These are phyloP conservation scores for Onychomys leucogaster DNA, from an alignment of 2,797 vertebrate genomes.

Conservation along the genomic window DNA sequence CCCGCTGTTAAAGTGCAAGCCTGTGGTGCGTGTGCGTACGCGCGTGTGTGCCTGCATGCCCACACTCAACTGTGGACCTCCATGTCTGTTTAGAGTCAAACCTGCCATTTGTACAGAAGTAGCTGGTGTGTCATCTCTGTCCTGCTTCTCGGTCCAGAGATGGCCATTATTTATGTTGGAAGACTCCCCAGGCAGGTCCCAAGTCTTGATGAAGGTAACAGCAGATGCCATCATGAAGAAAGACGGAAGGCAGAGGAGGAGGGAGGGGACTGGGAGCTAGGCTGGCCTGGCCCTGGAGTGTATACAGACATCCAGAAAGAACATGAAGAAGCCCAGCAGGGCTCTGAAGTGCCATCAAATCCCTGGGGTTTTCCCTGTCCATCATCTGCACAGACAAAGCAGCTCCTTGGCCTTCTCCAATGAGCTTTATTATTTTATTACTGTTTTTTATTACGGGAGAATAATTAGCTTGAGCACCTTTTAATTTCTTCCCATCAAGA, in stretches of 20 bases:
- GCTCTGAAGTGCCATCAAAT: background rate
- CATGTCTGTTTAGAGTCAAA: background rate
- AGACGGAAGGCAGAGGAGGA: background rate
- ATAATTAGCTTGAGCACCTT: constrained; percentile 68
- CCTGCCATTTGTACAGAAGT: background rate
- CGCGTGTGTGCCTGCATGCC: background rate
- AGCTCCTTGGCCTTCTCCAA: background rate
- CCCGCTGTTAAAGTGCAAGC: background rate
- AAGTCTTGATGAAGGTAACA: background rate
- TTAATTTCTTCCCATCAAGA: constrained; percentile 71
- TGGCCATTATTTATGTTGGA: background rate
- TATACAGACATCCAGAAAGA: background rate
- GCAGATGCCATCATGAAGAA: background rate
- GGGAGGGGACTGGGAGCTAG: background rate
- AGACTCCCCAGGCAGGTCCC: background rate
- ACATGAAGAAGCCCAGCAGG: constrained; percentile 43
- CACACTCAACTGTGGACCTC: background rate
- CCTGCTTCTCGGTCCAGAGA: background rate
- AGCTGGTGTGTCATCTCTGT: background rate
- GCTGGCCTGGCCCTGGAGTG: accelerated
- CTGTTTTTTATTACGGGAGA: constrained; percentile 51
- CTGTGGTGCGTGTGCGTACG: no score
- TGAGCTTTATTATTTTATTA: constrained; percentile 36
- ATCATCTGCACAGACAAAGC: background rate
- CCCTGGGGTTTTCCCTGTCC: constrained; percentile 35